phyloP scores from a whole-genome alignment of 1,140 invertebrate genomes.

The Dicyema japonicum region DNA sequence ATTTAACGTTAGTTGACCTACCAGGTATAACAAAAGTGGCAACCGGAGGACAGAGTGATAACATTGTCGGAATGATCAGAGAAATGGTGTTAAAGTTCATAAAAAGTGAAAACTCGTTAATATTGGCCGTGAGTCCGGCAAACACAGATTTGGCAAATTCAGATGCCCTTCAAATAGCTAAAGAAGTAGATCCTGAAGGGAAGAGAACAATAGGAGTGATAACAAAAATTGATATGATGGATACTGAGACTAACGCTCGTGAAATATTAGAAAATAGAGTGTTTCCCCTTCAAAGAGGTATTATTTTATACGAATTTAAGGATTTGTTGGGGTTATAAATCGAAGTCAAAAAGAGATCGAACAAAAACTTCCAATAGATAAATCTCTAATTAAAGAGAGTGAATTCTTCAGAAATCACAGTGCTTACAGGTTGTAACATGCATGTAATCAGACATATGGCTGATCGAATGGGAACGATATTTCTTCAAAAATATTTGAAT shows the following conservation, averaged over 20 bases:
- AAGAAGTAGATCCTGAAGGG: constrained; percentile 25
- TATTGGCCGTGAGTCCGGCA: constrained; percentile 24
- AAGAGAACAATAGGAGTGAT: constrained; percentile 83
- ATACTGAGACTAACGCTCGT: constrained; percentile 86
- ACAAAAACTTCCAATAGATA: constrained; percentile 74
- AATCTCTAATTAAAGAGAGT: constrained; percentile 62
- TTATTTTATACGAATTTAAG: constrained; percentile 11
- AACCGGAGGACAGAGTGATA: constrained; percentile 18
- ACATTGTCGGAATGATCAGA: constrained; percentile 18
- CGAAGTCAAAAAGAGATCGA: constrained; percentile 90
- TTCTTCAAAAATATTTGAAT: constrained; percentile 75
- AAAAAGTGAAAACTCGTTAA: constrained; percentile 21
- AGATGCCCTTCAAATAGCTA: constrained; percentile 24
- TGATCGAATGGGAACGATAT: constrained; percentile 75
- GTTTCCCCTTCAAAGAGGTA: constrained; percentile 46
- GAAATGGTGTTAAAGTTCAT: constrained; percentile 22
- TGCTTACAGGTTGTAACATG: too few species aligned
- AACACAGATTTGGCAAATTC: constrained; percentile 25
- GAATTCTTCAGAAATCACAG: constrained; percentile 59
- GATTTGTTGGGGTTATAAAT: constrained; percentile 91
- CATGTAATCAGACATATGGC: too few species aligned
- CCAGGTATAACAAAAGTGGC: constrained; percentile 21
- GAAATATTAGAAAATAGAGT: constrained; percentile 90
- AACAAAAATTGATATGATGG: constrained; percentile 96
- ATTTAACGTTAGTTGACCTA: constrained; percentile 19